Conservation (phyloP, 2,113 vertebrate genomes). For the Lanius ludovicianus region DNA sequence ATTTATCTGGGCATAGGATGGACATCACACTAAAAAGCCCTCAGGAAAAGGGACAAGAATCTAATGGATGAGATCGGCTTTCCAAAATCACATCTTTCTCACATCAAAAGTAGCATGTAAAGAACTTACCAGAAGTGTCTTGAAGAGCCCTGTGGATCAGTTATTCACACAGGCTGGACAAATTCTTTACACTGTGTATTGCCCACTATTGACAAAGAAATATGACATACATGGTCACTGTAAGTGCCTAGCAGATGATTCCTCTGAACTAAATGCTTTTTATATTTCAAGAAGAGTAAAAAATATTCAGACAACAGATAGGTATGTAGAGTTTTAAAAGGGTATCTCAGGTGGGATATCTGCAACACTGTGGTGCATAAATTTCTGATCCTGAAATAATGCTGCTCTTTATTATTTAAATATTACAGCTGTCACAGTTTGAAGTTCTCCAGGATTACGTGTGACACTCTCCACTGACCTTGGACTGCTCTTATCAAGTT, state of each 20-base stretch:
- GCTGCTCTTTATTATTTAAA: background rate
- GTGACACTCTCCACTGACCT: background rate
- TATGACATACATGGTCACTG: background rate
- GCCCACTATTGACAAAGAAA: background rate
- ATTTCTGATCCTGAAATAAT: background rate
- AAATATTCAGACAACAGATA: background rate
- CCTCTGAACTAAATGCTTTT: background rate
- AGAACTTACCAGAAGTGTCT: background rate
- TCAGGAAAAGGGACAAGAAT: background rate
- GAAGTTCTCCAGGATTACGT: background rate
- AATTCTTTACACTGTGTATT: background rate
- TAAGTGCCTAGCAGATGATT: background rate
- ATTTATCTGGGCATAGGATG: background rate
- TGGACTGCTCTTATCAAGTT: background rate
- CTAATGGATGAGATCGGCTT: background rate
- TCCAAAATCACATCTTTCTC: background rate
- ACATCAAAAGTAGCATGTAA: background rate
- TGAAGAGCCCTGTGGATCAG: background rate
- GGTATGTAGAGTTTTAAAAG: background rate
- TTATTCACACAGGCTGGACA: background rate
- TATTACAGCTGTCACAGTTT: background rate
- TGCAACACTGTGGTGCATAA: background rate
- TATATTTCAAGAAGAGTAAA: background rate
- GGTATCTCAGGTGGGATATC: accelerated
- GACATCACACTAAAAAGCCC: background rate